phyloP scores from a whole-genome alignment of 2,797 vertebrate genomes.

The Argya squamiceps region DNA sequence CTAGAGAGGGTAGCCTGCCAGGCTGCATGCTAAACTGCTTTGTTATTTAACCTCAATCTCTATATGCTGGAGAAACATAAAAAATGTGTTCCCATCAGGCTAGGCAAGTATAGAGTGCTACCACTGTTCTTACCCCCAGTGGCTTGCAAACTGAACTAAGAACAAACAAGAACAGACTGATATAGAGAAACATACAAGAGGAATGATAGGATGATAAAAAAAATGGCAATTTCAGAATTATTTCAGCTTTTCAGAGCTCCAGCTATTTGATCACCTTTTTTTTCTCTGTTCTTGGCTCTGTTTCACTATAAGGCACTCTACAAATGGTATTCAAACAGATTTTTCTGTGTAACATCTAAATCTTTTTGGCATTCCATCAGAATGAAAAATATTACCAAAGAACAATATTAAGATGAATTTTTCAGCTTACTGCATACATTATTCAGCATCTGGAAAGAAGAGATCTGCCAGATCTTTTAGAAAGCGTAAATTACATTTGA shows the following conservation, averaged over 20 bases:
- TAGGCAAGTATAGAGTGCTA: not conserved
- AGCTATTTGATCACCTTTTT: not conserved
- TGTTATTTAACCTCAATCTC: not conserved
- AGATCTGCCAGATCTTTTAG: conserved; percentile 71
- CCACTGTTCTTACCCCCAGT: not conserved
- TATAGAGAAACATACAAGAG: not conserved
- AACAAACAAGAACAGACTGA: not conserved
- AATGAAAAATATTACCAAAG: not conserved
- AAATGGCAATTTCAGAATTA: not conserved
- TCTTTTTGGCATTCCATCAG: not conserved
- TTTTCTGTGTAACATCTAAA: not conserved
- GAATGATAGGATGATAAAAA: not conserved
- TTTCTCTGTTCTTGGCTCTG: not conserved
- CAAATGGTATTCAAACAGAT: not conserved
- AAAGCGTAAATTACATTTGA: conserved; percentile 76
- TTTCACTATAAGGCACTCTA: not conserved
- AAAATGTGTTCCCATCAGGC: not conserved
- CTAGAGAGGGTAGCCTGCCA: not conserved
- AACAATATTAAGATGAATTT: not conserved
- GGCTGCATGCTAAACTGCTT: not conserved
- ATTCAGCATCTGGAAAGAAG: conserved; percentile 67
- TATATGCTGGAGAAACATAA: not conserved
- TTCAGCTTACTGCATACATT: not conserved
- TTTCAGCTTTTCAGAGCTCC: not conserved
- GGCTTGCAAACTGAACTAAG: not conserved